Conservation (phyloP, 1,140 invertebrate species). For the Vollenhovia emeryi region DNA sequence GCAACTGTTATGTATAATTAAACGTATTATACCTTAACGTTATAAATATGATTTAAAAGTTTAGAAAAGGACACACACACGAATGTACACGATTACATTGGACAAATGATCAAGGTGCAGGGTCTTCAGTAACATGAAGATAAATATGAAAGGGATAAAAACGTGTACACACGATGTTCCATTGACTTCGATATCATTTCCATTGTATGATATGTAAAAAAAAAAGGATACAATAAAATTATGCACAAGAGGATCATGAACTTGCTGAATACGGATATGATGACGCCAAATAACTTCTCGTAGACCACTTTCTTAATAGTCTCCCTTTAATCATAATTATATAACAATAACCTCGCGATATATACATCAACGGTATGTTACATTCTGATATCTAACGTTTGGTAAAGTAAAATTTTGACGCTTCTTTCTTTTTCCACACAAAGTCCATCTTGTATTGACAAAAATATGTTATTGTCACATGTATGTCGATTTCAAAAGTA, state of each 20-base stretch:
- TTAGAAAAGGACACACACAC: conserved; percentile 49
- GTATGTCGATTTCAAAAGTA: conserved; percentile 31
- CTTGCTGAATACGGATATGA: not conserved
- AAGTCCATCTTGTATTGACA: conserved; percentile 57
- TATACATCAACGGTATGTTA: conserved; percentile 84
- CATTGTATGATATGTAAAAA: conserved; percentile 85
- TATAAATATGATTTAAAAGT: conserved; percentile 65
- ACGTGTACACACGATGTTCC: conserved; percentile 68
- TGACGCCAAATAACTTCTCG: not conserved
- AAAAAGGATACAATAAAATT: conserved; percentile 81
- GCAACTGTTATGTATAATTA: conserved; percentile 79
- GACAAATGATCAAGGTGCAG: conserved; percentile 48
- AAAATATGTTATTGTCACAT: conserved; percentile 74
- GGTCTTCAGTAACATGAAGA: conserved; percentile 41
- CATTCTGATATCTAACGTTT: conserved; percentile 66
- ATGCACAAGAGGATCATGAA: conserved; percentile 72
- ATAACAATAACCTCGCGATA: conserved; percentile 83
- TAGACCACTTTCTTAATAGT: conserved; percentile 65
- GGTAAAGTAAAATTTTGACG: conserved; percentile 57
- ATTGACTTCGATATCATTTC: conserved; percentile 83
- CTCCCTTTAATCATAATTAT: conserved; percentile 80
- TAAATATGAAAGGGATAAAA: conserved; percentile 33
- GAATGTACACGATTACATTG: conserved; percentile 33
- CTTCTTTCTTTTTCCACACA: conserved; percentile 41
- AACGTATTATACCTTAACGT: conserved; percentile 53